Percentiles rank a stretch among this genome's conserved stretches.
These are phyloP conservation scores for Melipona bicolor DNA, from an alignment of 2,888 invertebrate genomes.

Conservation along the genomic window DNA sequence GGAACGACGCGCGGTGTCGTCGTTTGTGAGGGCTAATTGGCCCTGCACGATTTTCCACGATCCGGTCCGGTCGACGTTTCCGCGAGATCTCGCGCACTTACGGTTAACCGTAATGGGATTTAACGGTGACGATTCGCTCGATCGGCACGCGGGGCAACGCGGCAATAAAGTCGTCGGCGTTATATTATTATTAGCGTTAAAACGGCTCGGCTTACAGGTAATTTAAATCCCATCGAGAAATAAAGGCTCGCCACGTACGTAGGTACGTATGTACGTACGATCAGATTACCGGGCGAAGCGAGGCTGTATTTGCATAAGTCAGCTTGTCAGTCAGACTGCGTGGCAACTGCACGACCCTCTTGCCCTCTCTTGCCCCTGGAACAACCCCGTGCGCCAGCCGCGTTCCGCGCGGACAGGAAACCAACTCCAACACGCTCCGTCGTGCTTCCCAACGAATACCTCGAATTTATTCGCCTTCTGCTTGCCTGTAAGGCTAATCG, in stretches of 20 bases:
- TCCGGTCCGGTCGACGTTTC: too few relatives aligned
- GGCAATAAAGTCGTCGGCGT: constrained; percentile 70
- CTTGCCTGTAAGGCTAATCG: constrained; percentile 18
- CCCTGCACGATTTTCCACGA: neutral
- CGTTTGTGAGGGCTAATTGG: constrained; percentile 19
- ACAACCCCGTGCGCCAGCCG: constrained; percentile 59
- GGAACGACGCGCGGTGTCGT: neutral
- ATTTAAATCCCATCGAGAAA: constrained; percentile 80
- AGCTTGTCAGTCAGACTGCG: constrained; percentile 83
- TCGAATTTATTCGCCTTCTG: constrained; percentile 37
- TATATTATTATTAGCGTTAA: constrained; percentile 74
- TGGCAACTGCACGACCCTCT: constrained; percentile 82
- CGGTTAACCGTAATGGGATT: neutral
- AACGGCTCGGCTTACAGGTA: constrained; percentile 76
- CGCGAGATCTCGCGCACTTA: neutral
- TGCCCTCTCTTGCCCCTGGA: constrained; percentile 72
- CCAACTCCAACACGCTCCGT: constrained; percentile 40
- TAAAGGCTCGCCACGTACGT: constrained; percentile 73
- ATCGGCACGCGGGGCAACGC: neutral
- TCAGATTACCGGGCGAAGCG: constrained; percentile 73
- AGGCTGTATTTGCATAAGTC: constrained; percentile 83
- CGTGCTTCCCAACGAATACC: constrained; percentile 38
- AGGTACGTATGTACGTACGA: constrained; percentile 68
- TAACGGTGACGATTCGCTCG: neutral
- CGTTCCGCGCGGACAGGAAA: constrained; percentile 65